Evolutionary conservation across 2,888 invertebrate genomes (phyloP).

Genomic region (Thyatira batis): DNA sequence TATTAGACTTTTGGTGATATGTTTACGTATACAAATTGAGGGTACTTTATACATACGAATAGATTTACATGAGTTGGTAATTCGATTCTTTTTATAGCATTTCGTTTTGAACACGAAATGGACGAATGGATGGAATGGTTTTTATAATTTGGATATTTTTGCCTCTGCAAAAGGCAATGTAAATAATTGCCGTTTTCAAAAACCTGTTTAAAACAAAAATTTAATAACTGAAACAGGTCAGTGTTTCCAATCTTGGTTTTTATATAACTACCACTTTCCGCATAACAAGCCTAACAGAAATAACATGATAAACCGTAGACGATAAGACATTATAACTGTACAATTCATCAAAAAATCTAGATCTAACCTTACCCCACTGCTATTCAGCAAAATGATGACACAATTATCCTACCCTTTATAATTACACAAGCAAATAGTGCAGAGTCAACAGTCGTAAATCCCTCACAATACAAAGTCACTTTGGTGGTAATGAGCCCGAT

Average conservation of each 20-base stretch:
- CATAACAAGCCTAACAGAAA: too few relatives aligned
- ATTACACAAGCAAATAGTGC: constrained; percentile 25
- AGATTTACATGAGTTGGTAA: neutral
- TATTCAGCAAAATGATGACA: neutral
- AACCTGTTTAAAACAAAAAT: too few relatives aligned
- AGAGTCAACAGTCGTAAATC: constrained; percentile 46
- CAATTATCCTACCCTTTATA: constrained; percentile 1
- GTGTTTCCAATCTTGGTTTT: too few relatives aligned
- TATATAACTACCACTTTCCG: too few relatives aligned
- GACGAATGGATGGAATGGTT: too few relatives aligned
- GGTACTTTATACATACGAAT: neutral
- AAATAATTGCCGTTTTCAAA: too few relatives aligned
- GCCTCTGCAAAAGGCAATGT: too few relatives aligned
- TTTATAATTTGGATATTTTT: too few relatives aligned
- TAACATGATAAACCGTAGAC: too few relatives aligned
- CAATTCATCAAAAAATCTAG: neutral
- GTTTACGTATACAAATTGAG: neutral
- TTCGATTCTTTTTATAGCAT: neutral
- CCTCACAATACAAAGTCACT: constrained; percentile 27
- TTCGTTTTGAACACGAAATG: too few relatives aligned
- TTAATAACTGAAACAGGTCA: too few relatives aligned
- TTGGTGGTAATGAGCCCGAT: constrained; percentile 57
- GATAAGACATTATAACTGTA: too few relatives aligned
- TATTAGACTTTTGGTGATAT: neutral
- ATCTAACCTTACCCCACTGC: neutral